These are phyloP conservation scores for Phrynocephalus forsythii DNA, from an alignment of 2,797 vertebrate species.

Conservation along the genomic window DNA sequence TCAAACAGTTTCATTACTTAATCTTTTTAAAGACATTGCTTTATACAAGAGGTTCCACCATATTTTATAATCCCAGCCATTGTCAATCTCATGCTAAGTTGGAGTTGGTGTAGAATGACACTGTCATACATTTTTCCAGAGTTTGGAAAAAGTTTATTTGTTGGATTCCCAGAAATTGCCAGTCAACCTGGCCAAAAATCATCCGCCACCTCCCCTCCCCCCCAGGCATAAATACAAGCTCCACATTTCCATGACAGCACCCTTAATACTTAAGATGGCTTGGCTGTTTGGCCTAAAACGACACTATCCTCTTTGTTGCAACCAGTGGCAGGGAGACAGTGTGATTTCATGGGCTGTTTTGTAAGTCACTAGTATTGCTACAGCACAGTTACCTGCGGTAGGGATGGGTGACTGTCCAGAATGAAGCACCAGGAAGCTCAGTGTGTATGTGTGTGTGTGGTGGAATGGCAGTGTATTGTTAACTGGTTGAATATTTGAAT, in stretches of 20 bases:
- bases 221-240: neutral
- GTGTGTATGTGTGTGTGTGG: constrained; percentile 76
- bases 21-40: neutral
- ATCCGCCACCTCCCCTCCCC: too few species aligned
- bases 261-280: neutral
- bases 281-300: constrained; percentile 15
- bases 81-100: neutral
- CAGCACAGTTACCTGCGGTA: constrained; percentile 51
- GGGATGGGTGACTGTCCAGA: neutral
- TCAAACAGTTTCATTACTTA: neutral
- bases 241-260: too few species aligned
- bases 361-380: constrained; percentile 49
- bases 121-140: neutral
- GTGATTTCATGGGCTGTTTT: constrained; percentile 76
- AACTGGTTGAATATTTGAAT: constrained; percentile 82
- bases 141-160: too few species aligned
- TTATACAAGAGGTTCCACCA: neutral
- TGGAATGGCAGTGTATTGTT: constrained; percentile 91
- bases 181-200: too few species aligned
- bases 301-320: neutral
- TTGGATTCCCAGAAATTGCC: too few species aligned
- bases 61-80: neutral
- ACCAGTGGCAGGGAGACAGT: constrained; percentile 76
- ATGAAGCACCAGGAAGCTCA: neutral
- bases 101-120: neutral